Conservation (phyloP, 2,113 vertebrate genomes). For the Pseudolaguvia tuberculata region DNA sequence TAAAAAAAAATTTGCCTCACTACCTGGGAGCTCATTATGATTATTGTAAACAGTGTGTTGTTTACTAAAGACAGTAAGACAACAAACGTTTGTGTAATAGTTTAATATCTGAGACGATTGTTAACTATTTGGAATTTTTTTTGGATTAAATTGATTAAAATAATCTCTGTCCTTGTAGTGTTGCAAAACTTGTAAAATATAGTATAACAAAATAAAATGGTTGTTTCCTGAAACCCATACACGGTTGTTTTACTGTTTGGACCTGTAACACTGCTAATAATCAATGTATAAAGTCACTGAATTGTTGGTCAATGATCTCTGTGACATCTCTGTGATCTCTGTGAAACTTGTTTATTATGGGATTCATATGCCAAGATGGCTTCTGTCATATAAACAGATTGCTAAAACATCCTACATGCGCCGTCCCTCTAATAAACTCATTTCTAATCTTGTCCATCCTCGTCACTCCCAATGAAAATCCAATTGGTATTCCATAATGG, state of each 20-base stretch:
- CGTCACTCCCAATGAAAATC: too few species aligned
- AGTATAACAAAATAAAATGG: neutral
- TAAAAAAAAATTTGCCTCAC: neutral
- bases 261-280: neutral
- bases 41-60: neutral
- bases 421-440: too few species aligned
- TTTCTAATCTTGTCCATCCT: too few species aligned
- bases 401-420: too few species aligned
- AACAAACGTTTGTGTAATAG: neutral
- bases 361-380: neutral
- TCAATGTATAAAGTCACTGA: neutral
- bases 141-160: neutral
- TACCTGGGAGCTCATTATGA: neutral
- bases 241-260: neutral
- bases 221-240: neutral
- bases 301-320: constrained; percentile 7
- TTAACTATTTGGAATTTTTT: neutral
- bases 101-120: neutral
- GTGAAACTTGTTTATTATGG: too few species aligned
- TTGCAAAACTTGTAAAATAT: neutral
- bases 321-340: neutral
- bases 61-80: neutral
- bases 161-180: neutral
- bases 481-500: too few species aligned
- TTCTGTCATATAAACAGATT: neutral